A percentile compares a stretch with the other conserved stretches of the same genome.
phyloP scores from a whole-genome alignment of 2,113 vertebrate species.

The Peromyscus maniculatus region DNA sequence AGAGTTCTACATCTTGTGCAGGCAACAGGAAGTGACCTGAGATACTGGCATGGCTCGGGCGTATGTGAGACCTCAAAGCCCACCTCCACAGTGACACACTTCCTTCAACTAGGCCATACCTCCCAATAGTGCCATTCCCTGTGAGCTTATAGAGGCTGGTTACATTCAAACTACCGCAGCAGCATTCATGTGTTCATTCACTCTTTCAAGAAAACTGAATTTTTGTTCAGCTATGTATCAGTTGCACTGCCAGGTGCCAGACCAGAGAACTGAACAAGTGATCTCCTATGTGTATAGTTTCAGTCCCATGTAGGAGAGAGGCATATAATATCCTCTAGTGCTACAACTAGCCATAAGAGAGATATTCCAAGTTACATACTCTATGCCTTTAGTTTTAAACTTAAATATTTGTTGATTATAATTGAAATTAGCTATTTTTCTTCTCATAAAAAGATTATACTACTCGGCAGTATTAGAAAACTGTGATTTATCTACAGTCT shows the following conservation, averaged over 20 bases:
- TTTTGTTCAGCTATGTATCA: neutral
- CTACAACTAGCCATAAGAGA: neutral
- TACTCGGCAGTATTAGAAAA: neutral
- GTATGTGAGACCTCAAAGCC: too few relatives aligned
- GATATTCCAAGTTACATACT: neutral
- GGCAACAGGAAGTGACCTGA: neutral
- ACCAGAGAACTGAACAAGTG: neutral
- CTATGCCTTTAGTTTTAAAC: slow-evolving; percentile 32
- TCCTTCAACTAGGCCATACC: too few relatives aligned
- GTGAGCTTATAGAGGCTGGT: too few relatives aligned
- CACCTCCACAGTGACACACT: too few relatives aligned
- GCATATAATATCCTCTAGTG: neutral
- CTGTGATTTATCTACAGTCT: slow-evolving; percentile 32
- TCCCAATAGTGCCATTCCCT: too few relatives aligned
- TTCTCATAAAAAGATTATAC: neutral
- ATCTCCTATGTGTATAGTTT: neutral
- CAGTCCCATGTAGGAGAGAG: neutral
- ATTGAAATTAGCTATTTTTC: slow-evolving; percentile 53
- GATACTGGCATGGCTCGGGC: too few relatives aligned
- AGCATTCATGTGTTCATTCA: neutral
- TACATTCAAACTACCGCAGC: too few relatives aligned
- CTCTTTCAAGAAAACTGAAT: slow-evolving; percentile 29
- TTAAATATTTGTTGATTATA: slow-evolving; percentile 42
- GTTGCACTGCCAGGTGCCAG: neutral
- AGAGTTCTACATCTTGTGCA: neutral